Conservation (phyloP, 2,888 invertebrate species). For the Ophion costatus region DNA sequence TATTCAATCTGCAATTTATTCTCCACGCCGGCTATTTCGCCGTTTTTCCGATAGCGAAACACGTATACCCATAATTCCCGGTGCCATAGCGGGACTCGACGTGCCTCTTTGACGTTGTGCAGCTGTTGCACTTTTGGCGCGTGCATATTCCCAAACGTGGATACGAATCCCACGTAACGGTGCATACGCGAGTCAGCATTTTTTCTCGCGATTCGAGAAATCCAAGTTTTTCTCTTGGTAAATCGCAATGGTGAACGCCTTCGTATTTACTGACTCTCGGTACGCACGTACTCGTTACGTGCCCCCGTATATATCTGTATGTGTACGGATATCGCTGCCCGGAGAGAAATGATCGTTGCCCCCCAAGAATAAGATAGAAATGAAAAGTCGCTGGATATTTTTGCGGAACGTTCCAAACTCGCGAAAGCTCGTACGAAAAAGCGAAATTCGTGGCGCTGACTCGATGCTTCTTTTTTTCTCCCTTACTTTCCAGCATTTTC, state of each 20-base stretch:
- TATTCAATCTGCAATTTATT: background rate
- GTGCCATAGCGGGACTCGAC: conserved; percentile 20
- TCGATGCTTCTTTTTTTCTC: background rate
- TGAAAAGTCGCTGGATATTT: conserved; percentile 28
- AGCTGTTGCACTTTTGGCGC: conserved; percentile 60
- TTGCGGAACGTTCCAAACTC: conserved; percentile 19
- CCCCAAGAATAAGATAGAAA: conserved; percentile 8
- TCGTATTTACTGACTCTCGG: conserved; percentile 22
- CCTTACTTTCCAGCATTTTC: background rate
- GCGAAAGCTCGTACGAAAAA: background rate
- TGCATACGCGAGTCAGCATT: conserved; percentile 48
- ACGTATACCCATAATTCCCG: conserved; percentile 50
- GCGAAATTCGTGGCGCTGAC: background rate
- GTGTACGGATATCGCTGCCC: background rate
- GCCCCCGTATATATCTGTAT: background rate
- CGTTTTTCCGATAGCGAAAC: conserved; percentile 29
- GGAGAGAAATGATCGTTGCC: conserved; percentile 7
- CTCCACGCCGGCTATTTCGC: conserved; percentile 4
- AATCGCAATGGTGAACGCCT: conserved; percentile 49
- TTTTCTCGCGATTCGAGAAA: conserved; percentile 40
- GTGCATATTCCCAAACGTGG: conserved; percentile 8
- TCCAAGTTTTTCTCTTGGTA: conserved; percentile 36
- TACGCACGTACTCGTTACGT: conserved; percentile 53
- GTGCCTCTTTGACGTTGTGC: conserved; percentile 59
- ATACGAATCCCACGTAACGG: conserved; percentile 8